Conservation (phyloP, 2,888 invertebrate genomes). For the Luffia ferchaultella region DNA sequence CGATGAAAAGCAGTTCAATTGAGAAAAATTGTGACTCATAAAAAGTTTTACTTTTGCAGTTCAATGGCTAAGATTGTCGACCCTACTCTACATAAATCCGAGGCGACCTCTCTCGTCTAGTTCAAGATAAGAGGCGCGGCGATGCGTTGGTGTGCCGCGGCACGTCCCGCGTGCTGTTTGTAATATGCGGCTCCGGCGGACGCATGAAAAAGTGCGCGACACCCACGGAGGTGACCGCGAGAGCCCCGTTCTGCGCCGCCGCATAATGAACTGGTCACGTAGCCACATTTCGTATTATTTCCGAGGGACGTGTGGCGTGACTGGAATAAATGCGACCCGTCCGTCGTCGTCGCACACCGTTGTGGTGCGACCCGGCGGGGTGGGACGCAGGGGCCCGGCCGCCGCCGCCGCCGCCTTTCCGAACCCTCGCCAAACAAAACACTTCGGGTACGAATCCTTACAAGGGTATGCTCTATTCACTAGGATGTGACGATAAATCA, state of each 20-base stretch:
- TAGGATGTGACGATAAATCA: no score
- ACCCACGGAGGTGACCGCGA: slow-evolving; percentile 34
- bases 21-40: not conserved
- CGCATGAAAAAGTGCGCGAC: slow-evolving; percentile 22
- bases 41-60: not conserved
- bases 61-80: not conserved
- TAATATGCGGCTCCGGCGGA: slow-evolving; percentile 28
- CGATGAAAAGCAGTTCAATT: no score
- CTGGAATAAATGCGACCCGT: slow-evolving; percentile 52
- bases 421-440: slow-evolving; percentile 64
- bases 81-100: slow-evolving; percentile 17
- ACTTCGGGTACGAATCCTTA: slow-evolving; percentile 63
- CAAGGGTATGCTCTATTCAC: no score
- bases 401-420: slow-evolving; percentile 29
- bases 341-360: slow-evolving; percentile 7
- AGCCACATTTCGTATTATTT: slow-evolving; percentile 67
- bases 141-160: slow-evolving; percentile 22
- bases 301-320: slow-evolving; percentile 62
- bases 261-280: slow-evolving; percentile 66
- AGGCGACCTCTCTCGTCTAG: slow-evolving; percentile 16
- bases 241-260: slow-evolving; percentile 39
- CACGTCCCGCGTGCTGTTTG: slow-evolving; percentile 31
- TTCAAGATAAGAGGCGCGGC: slow-evolving; percentile 23
- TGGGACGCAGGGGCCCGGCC: slow-evolving; percentile 23
- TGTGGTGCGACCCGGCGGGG: slow-evolving; percentile 24